Conservation (phyloP, 1,140 invertebrate genomes). For the Pomacea maculata region DNA sequence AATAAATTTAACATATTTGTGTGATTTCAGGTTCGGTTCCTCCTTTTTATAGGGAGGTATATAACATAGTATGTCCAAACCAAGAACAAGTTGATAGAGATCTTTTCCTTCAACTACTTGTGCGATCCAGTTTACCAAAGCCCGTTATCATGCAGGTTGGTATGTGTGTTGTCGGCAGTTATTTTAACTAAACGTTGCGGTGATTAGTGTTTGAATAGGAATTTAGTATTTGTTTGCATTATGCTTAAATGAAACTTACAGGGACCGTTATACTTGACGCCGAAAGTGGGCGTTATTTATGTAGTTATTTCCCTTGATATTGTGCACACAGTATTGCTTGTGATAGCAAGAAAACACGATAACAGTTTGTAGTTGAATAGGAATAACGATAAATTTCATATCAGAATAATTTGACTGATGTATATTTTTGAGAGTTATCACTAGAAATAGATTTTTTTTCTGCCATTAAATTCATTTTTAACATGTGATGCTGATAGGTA, state of each 20-base stretch:
- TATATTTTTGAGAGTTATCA: no score
- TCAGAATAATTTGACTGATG: no score
- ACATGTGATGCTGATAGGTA: no score
- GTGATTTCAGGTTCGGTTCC: conserved; percentile 71
- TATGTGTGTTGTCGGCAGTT: conserved; percentile 1
- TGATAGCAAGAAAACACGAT: neutral
- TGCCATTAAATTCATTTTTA: no score
- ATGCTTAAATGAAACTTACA: neutral
- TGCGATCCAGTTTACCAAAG: conserved; percentile 72
- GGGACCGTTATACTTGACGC: neutral
- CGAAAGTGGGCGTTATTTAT: neutral
- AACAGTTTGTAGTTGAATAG: no score
- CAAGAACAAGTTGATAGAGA: conserved; percentile 72
- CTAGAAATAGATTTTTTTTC: no score
- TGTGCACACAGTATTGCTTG: neutral
- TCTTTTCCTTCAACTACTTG: conserved; percentile 72
- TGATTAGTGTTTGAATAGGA: neutral
- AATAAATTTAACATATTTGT: conserved; percentile 8
- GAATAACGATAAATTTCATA: no score
- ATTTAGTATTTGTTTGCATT: neutral
- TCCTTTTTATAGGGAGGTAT: conserved; percentile 73
- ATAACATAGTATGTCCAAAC: conserved; percentile 73
- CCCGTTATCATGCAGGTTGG: conserved; percentile 71
- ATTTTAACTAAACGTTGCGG: neutral
- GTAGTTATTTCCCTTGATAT: conserved; percentile 2